Conservation (phyloP, 2,113 vertebrate genomes). For the Passerina amoena region DNA sequence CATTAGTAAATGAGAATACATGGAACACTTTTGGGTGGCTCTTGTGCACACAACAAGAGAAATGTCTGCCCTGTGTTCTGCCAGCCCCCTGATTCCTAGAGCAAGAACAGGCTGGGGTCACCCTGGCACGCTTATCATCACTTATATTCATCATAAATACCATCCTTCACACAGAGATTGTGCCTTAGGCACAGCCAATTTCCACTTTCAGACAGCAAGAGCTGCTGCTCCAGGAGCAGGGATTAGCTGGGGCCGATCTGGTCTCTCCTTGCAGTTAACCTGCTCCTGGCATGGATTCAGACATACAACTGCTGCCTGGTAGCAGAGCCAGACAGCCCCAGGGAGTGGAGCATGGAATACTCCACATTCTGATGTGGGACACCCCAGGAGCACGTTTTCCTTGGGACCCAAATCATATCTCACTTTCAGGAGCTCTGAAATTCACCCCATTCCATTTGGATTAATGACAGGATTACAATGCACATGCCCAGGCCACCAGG, state of each 20-base stretch:
- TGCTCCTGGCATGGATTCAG: neutral
- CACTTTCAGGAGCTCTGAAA: neutral
- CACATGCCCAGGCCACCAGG: neutral
- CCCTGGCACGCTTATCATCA: neutral
- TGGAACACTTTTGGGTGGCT: neutral
- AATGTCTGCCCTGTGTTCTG: neutral
- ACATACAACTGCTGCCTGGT: neutral
- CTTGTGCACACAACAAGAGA: neutral
- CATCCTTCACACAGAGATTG: neutral
- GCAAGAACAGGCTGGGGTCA: neutral
- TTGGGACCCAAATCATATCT: neutral
- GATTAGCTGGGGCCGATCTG: neutral
- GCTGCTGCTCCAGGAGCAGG: neutral
- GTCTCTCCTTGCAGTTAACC: neutral
- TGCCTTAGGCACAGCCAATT: neutral
- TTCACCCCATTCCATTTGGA: neutral
- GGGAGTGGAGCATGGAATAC: rapidly evolving
- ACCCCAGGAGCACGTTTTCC: rapidly evolving
- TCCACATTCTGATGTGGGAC: neutral
- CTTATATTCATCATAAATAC: neutral
- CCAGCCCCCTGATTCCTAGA: neutral
- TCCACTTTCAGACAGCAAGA: neutral
- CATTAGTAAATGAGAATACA: neutral
- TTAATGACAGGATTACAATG: neutral
- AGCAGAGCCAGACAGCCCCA: neutral